Evolutionary conservation across 2,797 vertebrate genomes (phyloP), one percentile per base, ranked within the genome.

Genomic region (Anas bernieri): DNA sequence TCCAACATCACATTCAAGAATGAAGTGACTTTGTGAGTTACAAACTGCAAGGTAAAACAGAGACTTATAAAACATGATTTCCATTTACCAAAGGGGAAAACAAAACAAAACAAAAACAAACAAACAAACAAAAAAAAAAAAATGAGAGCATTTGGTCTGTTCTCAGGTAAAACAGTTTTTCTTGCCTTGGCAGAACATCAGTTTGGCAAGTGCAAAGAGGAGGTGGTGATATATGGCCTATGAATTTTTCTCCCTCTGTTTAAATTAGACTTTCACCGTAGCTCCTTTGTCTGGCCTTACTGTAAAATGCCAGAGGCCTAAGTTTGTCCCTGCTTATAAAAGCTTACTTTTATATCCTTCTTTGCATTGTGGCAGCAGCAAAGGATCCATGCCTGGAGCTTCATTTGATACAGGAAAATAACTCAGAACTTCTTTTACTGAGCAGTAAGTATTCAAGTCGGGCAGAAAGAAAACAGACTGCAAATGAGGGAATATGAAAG

Each of bases 161-260:
- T 52, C 41, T 74, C 12, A 55, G 15, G 7, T 23, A 52, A 84
- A 62, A 9, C 12, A 90, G 41, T 22, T 91, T 88, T 86, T 88
- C 48, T 74, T 33, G 22, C 18, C 23, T 69, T 7, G 2, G 25
- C 18, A 41, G 33, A 82, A 86, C 18, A 6, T 17, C 35, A 77
- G 58, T 74, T 83, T 62, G 68, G 59, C 15, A 23, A 73, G 52
- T 21, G 35, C 26, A 82, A 73, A 35, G 31, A 77, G 33, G 8
- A 79, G 37, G 13, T 37, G 28, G 41, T 0, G 0, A 81, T 78
- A 39, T 10, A 12, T 9, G 18, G 56, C 43, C 48, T 37, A 28
- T 41, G 48, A 77, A 79, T 82, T 88, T 88, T 80, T 17, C 25
- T 90, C 61, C 82, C 54, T 67, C 35, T 75, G 11, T 84, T 92